phyloP scores from a whole-genome alignment of 1,140 invertebrate species.

The Sycobia sp. region DNA sequence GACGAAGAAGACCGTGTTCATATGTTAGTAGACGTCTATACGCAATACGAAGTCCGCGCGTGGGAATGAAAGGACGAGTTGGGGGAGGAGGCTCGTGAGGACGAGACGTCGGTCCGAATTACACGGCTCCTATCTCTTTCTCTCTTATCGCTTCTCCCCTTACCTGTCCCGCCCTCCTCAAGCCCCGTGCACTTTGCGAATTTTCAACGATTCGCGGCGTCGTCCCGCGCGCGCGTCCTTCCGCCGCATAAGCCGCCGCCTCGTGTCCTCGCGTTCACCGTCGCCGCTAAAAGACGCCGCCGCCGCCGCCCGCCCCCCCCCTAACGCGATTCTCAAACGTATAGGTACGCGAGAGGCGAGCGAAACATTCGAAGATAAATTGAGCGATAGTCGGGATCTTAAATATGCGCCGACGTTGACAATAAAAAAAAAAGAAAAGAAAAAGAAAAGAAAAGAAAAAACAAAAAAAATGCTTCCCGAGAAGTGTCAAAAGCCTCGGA shows the following conservation, averaged over 20 bases:
- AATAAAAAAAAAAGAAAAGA: too few relatives aligned
- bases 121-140: slow-evolving; percentile 45
- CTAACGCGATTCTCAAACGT: slow-evolving; percentile 13
- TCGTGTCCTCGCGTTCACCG: not conserved
- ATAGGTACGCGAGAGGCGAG: not conserved
- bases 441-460: too few relatives aligned
- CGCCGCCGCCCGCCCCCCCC: too few relatives aligned
- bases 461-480: slow-evolving; percentile 27
- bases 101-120: slow-evolving; percentile 44
- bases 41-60: slow-evolving; percentile 44
- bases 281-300: too few relatives aligned
- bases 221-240: not conserved
- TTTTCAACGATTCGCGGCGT: too few relatives aligned
- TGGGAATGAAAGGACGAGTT: slow-evolving; percentile 52
- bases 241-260: not conserved
- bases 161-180: too few relatives aligned
- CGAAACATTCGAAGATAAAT: slow-evolving; percentile 29
- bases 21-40: too few relatives aligned
- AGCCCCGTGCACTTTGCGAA: too few relatives aligned
- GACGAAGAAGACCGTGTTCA: too few relatives aligned
- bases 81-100: slow-evolving; percentile 40
- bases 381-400: slow-evolving; percentile 17
- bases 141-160: too few relatives aligned
- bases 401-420: too few relatives aligned
- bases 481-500: slow-evolving; percentile 31